phyloP scores from a whole-genome alignment of 2,888 invertebrate species.

The Drosophila robusta region DNA sequence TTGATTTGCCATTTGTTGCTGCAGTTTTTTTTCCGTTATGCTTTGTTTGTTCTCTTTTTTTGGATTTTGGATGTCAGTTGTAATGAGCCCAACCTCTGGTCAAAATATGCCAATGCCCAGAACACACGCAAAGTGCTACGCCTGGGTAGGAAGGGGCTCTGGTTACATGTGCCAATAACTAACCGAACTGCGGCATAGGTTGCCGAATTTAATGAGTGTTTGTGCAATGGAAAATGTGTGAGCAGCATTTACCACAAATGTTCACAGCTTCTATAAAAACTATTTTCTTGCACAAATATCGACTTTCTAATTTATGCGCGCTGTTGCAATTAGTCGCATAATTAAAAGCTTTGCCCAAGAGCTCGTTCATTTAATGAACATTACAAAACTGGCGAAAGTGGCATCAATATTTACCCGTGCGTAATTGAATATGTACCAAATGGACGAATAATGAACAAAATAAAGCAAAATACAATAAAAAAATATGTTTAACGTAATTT shows the following conservation, averaged over 20 bases:
- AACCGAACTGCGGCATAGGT: neutral
- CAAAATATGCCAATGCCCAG: slow-evolving; percentile 1
- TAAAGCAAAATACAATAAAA: no score
- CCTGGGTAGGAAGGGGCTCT: neutral
- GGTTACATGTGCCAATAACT: neutral
- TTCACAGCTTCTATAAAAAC: neutral
- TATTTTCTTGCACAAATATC: neutral
- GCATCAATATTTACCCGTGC: no score
- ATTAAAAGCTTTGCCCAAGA: no score
- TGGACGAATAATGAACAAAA: no score
- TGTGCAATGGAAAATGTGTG: neutral
- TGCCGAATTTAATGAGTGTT: neutral
- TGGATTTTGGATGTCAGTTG: slow-evolving; percentile 3
- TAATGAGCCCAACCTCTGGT: slow-evolving; percentile 7
- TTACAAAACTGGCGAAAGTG: no score
- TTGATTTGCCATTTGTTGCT: slow-evolving; percentile 35
- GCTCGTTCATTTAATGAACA: no score
- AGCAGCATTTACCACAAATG: neutral
- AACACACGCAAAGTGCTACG: neutral
- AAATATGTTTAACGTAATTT: no score
- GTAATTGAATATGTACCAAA: no score
- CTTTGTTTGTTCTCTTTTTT: neutral
- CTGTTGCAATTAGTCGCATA: neutral
- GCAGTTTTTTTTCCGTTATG: slow-evolving; percentile 3
- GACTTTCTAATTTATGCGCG: neutral